Conservation (phyloP, 2,888 invertebrate species). For the Antitype chi region DNA sequence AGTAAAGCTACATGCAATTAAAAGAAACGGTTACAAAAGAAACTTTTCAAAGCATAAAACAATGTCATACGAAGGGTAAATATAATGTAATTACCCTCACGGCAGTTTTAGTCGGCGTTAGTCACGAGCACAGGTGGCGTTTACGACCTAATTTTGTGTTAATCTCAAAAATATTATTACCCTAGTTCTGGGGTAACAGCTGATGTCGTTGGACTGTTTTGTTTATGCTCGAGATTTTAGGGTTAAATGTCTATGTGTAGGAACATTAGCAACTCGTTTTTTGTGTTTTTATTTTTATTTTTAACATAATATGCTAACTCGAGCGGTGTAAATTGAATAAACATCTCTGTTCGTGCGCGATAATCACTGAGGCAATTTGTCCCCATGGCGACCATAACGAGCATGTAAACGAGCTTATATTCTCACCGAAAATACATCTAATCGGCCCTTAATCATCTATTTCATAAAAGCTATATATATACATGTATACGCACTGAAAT, state of each 20-base stretch:
- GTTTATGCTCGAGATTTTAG: slow-evolving; percentile 17
- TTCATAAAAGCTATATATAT: not conserved
- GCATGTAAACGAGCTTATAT: not conserved
- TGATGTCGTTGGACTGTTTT: slow-evolving; percentile 59
- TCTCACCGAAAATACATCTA: not conserved
- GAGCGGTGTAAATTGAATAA: not conserved
- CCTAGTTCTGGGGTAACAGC: slow-evolving; percentile 60
- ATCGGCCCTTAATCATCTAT: not conserved
- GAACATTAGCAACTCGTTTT: not conserved
- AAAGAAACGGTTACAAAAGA: not conserved
- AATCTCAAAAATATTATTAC: slow-evolving; percentile 72
- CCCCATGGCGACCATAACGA: not conserved
- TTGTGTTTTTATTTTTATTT: not conserved
- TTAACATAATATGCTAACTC: not conserved
- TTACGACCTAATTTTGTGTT: slow-evolving; percentile 74
- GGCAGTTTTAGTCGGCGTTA: slow-evolving; percentile 54
- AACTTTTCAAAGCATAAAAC: slow-evolving; percentile 6
- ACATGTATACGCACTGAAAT: too few relatives aligned
- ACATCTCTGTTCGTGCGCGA: not conserved
- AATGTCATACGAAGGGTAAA: slow-evolving; percentile 31
- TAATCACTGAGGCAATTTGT: not conserved
- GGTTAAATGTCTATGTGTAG: slow-evolving; percentile 5
- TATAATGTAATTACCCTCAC: slow-evolving; percentile 60
- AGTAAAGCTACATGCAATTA: too few relatives aligned
- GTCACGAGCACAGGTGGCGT: slow-evolving; percentile 70